Conservation (phyloP, 2,888 invertebrate species). For the Ophion slaviceki region DNA sequence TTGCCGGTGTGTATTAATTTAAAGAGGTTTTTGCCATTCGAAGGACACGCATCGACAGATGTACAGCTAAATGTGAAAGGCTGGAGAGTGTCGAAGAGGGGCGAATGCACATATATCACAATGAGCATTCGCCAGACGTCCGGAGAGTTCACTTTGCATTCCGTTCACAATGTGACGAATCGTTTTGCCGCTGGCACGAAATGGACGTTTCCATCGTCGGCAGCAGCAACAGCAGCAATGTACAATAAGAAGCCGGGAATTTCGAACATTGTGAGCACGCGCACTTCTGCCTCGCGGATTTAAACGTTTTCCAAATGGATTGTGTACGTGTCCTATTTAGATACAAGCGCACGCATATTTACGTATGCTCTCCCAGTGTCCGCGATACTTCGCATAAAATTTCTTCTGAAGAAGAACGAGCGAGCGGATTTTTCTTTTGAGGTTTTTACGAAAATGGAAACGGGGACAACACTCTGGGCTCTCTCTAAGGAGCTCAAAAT, state of each 20-base stretch:
- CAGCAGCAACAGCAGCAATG: slow-evolving; percentile 11
- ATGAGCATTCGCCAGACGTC: slow-evolving; percentile 45
- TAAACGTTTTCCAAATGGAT: slow-evolving; percentile 6
- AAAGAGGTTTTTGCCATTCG: neutral
- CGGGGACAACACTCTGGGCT: no score
- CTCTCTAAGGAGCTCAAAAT: no score
- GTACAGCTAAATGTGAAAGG: slow-evolving; percentile 52
- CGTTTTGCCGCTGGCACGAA: slow-evolving; percentile 49
- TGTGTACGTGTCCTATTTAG: slow-evolving; percentile 19
- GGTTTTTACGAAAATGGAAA: no score
- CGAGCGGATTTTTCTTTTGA: neutral
- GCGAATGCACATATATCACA: slow-evolving; percentile 16
- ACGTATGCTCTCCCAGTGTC: slow-evolving; percentile 12
- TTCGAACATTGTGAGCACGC: slow-evolving; percentile 28
- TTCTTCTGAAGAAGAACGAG: neutral
- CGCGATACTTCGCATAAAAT: neutral
- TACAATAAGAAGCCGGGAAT: slow-evolving; percentile 27
- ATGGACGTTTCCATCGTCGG: slow-evolving; percentile 44
- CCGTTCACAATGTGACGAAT: slow-evolving; percentile 58
- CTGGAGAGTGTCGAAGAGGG: slow-evolving; percentile 16
- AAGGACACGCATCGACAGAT: slow-evolving; percentile 8
- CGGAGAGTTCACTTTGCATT: slow-evolving; percentile 56
- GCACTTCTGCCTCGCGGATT: slow-evolving; percentile 25
- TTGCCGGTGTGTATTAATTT: no score
- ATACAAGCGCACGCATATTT: slow-evolving; percentile 9